Conservation (phyloP, 2,797 vertebrate species). For the Antennarius maculatus region DNA sequence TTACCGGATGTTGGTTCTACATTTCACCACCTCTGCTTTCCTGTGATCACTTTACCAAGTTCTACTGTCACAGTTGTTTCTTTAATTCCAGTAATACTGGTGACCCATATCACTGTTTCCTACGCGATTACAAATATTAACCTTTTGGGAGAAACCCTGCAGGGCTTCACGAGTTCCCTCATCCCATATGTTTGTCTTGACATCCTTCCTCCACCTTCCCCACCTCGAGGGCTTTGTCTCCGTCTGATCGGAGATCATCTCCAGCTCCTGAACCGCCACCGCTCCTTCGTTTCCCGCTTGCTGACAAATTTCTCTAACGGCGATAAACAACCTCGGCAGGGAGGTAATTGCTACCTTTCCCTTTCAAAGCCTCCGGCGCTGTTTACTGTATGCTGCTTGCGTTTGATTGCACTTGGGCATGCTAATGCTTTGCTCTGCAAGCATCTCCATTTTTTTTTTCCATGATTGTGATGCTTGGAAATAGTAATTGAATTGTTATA, state of each 20-base stretch:
- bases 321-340: conserved; percentile 12
- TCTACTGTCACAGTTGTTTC: too few relatives aligned
- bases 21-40: too few relatives aligned
- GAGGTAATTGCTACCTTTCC: conserved; percentile 31
- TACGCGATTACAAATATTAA: too few relatives aligned
- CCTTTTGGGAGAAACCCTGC: too few relatives aligned
- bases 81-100: too few relatives aligned
- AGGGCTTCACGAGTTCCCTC: too few relatives aligned
- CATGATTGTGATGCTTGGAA: conserved; percentile 3
- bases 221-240: too few relatives aligned
- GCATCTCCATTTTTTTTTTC: conserved; percentile 9
- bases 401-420: not conserved
- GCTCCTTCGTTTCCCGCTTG: not conserved
- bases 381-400: not conserved
- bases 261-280: not conserved
- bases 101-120: too few relatives aligned
- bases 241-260: not conserved
- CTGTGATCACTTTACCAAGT: too few relatives aligned
- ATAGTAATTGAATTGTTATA: conserved; percentile 31
- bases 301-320: not conserved
- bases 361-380: not conserved
- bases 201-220: too few relatives aligned
- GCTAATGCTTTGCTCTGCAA: conserved; percentile 16
- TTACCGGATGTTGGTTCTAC: too few relatives aligned
- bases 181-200: too few relatives aligned